phyloP scores from a whole-genome alignment of 2,113 vertebrate genomes.

The Mystacornis crossleyi region DNA sequence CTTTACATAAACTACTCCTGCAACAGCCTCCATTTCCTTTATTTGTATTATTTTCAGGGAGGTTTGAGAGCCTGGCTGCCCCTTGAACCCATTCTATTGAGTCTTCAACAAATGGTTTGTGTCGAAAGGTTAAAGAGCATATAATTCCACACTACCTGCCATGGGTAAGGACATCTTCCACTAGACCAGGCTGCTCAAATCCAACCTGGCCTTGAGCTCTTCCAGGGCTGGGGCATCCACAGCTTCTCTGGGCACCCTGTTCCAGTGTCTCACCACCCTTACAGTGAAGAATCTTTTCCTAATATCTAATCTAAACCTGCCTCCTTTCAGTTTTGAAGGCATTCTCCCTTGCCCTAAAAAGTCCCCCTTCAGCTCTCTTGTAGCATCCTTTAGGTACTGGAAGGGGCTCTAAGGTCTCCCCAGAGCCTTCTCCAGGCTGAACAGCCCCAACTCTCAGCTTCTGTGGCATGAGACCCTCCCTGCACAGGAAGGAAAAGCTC shows the following conservation, averaged over 20 bases:
- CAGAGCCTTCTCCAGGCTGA: background rate
- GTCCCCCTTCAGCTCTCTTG: background rate
- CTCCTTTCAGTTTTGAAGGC: background rate
- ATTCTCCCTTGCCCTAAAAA: background rate
- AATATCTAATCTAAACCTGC: background rate
- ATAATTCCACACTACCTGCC: rapidly evolving
- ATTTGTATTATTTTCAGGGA: background rate
- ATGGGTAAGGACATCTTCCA: background rate
- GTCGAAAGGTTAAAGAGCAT: background rate
- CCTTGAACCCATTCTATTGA: rapidly evolving
- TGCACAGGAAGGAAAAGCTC: background rate
- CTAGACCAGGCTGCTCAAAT: background rate
- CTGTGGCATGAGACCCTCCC: background rate
- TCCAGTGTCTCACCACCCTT: no score
- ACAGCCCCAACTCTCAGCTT: background rate
- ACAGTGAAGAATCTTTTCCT: background rate
- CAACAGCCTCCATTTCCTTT: background rate
- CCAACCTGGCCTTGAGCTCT: background rate
- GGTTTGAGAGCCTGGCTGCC: background rate
- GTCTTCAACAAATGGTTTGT: background rate
- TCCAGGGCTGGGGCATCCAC: no score
- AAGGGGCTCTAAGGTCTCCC: background rate
- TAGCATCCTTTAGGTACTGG: background rate
- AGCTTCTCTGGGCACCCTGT: background rate
- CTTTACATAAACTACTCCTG: background rate